Evolutionary conservation across 2,113 vertebrate species (phyloP), one percentile per base, ranked within the genome.

Genomic region (Mellivora capensis): DNA sequence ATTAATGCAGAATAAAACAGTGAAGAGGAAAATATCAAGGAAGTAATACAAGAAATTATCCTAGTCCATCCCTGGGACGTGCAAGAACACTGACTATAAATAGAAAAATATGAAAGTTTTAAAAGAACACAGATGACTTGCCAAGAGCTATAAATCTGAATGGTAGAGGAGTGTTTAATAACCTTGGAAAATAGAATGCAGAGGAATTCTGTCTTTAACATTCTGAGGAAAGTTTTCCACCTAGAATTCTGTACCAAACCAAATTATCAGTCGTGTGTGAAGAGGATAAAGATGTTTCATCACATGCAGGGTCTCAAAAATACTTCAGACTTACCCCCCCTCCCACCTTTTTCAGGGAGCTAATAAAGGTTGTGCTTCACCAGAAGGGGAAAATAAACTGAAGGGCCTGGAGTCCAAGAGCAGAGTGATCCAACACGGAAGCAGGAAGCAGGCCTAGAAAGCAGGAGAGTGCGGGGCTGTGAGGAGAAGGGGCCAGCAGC

Each of bases 221-320:
- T 87, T 47, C 59, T 9, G 11, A 67, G 42, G 15, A 8, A 49
- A 29, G 7, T 71, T 61, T 87, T 71, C n/a, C 61, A 12, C 23
- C 4, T 77, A 39, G 49, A 85, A 42, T 69, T 82, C 4, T 62
- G 11, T 42, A 49, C 67, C 27, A 71, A 57, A n/a, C 34, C 59
- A 72, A n/a, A 44, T 69, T n/a, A 39, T 12, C 5, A 44, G 0
- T 76, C 47, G 21, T 20, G 7, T 67, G 3, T 15, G 13, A 82
- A 13, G 37, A 71, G 21, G 11, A 69, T 42, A 31, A 86, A 88
- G 90, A 62, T 2, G 2, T 61, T 83, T 77, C 79, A 82, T 86
- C 88, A 77, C 31, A 86, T 39, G 69, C 44, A 69, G 18, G 37
- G 14, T 49, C 61, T 96, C 95, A 90, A 9, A 83, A 67, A 52